Evolutionary conservation across 2,113 vertebrate species (phyloP).

Genomic region (Ageneiosus marmoratus): DNA sequence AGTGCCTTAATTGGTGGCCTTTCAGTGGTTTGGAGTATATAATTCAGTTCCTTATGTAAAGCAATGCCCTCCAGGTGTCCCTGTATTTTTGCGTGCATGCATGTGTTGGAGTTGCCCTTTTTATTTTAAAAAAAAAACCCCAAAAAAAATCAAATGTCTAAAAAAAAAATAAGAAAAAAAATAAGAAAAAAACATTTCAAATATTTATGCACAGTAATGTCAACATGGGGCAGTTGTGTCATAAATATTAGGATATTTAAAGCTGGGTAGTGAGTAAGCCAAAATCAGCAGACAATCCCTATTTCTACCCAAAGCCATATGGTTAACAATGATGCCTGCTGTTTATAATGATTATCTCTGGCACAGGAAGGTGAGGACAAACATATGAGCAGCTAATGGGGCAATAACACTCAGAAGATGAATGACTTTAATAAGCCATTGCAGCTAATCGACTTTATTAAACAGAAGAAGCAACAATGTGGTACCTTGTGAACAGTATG

Average conservation of each 20-base stretch:
- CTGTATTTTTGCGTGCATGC: not conserved
- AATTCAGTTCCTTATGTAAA: not conserved
- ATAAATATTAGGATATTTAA: not conserved
- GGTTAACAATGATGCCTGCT: constrained; percentile 6
- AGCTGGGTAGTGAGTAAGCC: not conserved
- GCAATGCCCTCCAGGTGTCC: not conserved
- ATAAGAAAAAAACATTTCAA: not conserved
- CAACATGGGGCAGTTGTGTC: not conserved
- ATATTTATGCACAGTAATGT: not conserved
- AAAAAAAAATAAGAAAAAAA: not conserved
- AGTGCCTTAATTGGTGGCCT: not conserved
- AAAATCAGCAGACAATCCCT: not conserved
- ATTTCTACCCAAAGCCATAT: not conserved
- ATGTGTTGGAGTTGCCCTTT: not conserved
- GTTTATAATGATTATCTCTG: constrained; percentile 19
- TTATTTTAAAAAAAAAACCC: not conserved
- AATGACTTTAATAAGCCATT: constrained; percentile 40
- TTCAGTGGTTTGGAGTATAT: not conserved
- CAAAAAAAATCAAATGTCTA: not conserved
- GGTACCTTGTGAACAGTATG: constrained; percentile 4
- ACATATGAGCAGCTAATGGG: constrained; percentile 28
- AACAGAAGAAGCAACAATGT: not conserved
- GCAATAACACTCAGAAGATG: constrained; percentile 27
- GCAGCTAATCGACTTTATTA: constrained; percentile 38
- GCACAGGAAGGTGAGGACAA: constrained; percentile 38